Percentiles rank a stretch among this genome's conserved stretches.
Evolutionary conservation across 2,113 vertebrate genomes (phyloP).

Genomic region (Petroica traversi): DNA sequence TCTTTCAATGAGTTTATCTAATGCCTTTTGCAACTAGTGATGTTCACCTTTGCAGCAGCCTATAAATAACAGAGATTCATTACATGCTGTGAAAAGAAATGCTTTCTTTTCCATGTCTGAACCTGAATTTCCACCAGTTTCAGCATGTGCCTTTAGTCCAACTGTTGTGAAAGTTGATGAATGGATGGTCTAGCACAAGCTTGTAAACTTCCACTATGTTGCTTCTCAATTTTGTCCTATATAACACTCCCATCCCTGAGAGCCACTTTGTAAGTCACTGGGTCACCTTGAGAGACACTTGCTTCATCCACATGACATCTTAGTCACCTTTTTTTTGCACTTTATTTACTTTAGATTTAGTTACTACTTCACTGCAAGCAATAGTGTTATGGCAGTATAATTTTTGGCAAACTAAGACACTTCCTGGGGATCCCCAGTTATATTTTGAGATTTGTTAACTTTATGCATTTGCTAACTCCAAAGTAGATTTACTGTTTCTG

Average conservation of each 20-base stretch:
- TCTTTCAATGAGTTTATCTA: not conserved
- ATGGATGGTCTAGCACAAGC: not conserved
- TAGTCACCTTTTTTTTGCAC: not conserved
- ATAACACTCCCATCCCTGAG: not conserved
- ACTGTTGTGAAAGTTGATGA: not conserved
- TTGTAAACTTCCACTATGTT: not conserved
- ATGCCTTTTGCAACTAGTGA: not conserved
- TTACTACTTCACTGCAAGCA: not conserved
- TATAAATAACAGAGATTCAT: not conserved
- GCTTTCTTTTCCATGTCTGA: not conserved
- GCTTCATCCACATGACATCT: not conserved
- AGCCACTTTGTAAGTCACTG: not conserved
- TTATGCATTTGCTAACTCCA: not conserved
- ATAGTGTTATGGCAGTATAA: not conserved
- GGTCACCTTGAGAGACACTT: not conserved
- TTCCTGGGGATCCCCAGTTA: not conserved
- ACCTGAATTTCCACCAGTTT: not conserved
- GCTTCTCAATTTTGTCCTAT: not conserved
- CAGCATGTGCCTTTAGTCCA: not conserved
- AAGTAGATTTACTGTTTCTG: not conserved
- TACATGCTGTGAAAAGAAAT: not conserved
- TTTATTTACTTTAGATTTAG: not conserved
- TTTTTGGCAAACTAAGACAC: not conserved
- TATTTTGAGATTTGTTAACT: not conserved
- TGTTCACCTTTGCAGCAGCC: not conserved